Base-by-base conservation (phyloP, 1,140 invertebrate genomes). In the Drosophila simulans region DNA sequence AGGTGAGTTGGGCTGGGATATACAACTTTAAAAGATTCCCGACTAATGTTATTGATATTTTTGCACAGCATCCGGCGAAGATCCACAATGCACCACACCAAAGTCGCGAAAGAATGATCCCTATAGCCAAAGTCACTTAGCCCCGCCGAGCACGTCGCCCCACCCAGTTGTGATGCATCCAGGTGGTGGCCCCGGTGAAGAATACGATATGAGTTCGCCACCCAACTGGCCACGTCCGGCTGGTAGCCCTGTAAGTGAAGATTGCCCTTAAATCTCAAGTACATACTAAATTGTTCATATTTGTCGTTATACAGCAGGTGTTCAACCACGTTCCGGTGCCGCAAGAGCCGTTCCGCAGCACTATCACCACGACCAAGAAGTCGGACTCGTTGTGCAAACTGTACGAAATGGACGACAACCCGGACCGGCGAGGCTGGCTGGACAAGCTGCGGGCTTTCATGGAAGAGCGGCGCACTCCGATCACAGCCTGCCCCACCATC, bases 361-460 rank as follows among this genome's bases (percentile, higher is more conserved):
- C 86, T 17, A 81, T 86, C 27, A 86, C 83, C 22, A 91, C 91
- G 27, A 91, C 86, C 27, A 91, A 97, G 96, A 97, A 97, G 94
- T 96, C 96, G 76, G 97, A 97, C 93, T 97, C 96, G 93, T 94
- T 98, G 92, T 95, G 96, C 89, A 98, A 98, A 93, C 94, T 99
- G 81, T 99, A 98, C 93, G 98, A 99, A 93, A 97, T 99, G 97
- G 98, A 98, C 90, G 97, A 98, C 86, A 97, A 97, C 92, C 97
- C 97, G 46, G 98, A 99, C 80, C 93, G 98, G 75, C 94, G 97
- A 73, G 95, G 94, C 73, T 99, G 98, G 96, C 94, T 99, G 72
- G 98, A 99, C 93, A 96, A 98, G 92, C 94, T 99, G 79, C 95
- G 99, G 63, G 94, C 95, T 60, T 99, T 98, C 93, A 98, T 99